These are phyloP conservation scores for Hippocampus barbouri DNA, from an alignment of 2,113 vertebrate genomes.

Conservation along the genomic window DNA sequence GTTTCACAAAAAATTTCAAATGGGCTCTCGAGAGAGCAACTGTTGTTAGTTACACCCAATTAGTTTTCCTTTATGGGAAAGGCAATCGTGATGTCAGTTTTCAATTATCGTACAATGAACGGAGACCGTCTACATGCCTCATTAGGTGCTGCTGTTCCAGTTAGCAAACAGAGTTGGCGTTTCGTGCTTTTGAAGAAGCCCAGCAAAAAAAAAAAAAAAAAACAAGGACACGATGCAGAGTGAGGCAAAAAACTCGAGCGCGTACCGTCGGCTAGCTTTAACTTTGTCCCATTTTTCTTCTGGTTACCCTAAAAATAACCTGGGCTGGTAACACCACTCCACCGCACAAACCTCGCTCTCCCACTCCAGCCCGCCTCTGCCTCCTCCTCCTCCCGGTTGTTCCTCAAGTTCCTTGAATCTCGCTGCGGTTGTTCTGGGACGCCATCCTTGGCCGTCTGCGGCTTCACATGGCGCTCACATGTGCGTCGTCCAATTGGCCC, in stretches of 20 bases:
- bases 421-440: not conserved
- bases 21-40: not conserved
- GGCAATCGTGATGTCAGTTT: not conserved
- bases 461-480: slow-evolving; percentile 1
- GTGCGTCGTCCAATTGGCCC: slow-evolving; percentile 1
- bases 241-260: not conserved
- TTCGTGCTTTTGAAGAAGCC: not conserved
- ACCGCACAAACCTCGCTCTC: slow-evolving; percentile 3
- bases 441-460: not conserved
- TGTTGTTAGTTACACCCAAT: not conserved
- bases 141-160: not conserved
- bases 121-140: not conserved
- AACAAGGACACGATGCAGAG: not conserved
- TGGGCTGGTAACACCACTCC: not conserved
- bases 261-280: not conserved
- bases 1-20: not conserved
- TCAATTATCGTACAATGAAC: not conserved
- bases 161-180: not conserved
- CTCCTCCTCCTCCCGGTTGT: not conserved
- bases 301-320: slow-evolving; percentile 3
- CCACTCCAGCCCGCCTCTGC: not conserved
- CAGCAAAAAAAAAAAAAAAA: too few species aligned
- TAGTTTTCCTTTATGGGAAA: not conserved
- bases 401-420: slow-evolving; percentile 6
- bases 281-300: not conserved